Percentiles rank a stretch among this genome's conserved stretches.
phyloP scores from a whole-genome alignment of 2,888 invertebrate species.

The Troides helena region DNA sequence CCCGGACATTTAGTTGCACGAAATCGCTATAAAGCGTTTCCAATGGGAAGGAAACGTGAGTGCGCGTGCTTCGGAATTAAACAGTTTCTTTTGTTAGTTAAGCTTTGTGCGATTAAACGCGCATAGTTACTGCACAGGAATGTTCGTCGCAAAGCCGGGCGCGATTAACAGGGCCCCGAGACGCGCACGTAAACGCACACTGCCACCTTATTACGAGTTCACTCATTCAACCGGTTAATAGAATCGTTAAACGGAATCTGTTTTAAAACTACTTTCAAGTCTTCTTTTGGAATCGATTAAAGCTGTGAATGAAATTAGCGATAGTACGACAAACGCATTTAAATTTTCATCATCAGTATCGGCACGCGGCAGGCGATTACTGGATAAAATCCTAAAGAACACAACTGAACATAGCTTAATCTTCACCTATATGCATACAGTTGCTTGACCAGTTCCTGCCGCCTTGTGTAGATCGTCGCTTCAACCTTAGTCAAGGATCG shows the following conservation, averaged over 20 bases:
- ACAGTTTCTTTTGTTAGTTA: slow-evolving; percentile 71
- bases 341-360: no score
- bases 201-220: slow-evolving; percentile 33
- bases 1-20: slow-evolving; percentile 37
- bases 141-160: slow-evolving; percentile 43
- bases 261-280: background rate
- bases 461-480: no score
- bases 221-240: slow-evolving; percentile 10
- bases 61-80: slow-evolving; percentile 73
- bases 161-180: slow-evolving; percentile 40
- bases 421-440: no score
- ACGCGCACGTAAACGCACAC: slow-evolving; percentile 34
- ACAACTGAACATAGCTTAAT: no score
- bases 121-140: slow-evolving; percentile 55
- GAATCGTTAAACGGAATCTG: background rate
- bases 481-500: no score
- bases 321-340: no score
- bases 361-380: no score
- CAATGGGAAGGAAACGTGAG: slow-evolving; percentile 55
- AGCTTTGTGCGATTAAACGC: slow-evolving; percentile 60
- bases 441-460: no score
- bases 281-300: background rate
- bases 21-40: slow-evolving; percentile 48
- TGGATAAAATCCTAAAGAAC: no score
- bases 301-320: no score